Evolutionary conservation across 2,888 invertebrate species (phyloP), one percentile per base, ranked within the genome.

Genomic region (Cryptops parisi): DNA sequence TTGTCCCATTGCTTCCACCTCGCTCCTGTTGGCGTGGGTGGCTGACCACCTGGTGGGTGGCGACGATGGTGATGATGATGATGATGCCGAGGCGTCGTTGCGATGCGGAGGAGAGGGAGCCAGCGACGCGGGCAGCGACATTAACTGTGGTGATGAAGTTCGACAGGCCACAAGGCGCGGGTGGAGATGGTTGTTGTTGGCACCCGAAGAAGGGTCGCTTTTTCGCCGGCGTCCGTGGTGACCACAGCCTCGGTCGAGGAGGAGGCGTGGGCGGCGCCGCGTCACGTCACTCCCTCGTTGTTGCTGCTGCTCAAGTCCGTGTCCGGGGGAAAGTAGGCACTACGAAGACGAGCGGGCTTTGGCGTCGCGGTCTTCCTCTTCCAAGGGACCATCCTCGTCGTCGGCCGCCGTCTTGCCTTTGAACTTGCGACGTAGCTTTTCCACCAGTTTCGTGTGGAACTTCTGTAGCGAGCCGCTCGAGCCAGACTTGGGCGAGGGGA

Each of bases 401-500:
- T 58, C 56, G 59, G 74, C 74, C 17, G 40, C 40, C 25, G 21
- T 27, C 55, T 72, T 74, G 60, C 70, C 76, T 61, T 78, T 76
- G 64, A 84, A 72, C 60, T 82, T 81, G 58, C 79, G 74, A 72
- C 81, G 80, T 69, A 85, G 69, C 70, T 83, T 83, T 71, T 84
- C 83, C 68, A 85, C 79, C 67, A 84, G 75, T 65, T 82, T 77
- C 70, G 76, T 80, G 75, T 84, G 84, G 69, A 84, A 84, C 72
- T 84, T 84, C 69, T 83, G 82, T 58, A 82, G 68, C 62, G 78
- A 77, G 60, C 71, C 76, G 52, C 61, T 60, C 54, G 76, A 76
- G 43, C 75, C 74, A 58, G 54, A 44, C 58, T 57, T 1, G 58
- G 59, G 5, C 59, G 56, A 22, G 56, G 55, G 4, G 47, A 55